Evolutionary conservation across 2,888 invertebrate genomes (phyloP), one percentile per base, ranked within the genome.

Genomic region (Microctonus aethiopoides): DNA sequence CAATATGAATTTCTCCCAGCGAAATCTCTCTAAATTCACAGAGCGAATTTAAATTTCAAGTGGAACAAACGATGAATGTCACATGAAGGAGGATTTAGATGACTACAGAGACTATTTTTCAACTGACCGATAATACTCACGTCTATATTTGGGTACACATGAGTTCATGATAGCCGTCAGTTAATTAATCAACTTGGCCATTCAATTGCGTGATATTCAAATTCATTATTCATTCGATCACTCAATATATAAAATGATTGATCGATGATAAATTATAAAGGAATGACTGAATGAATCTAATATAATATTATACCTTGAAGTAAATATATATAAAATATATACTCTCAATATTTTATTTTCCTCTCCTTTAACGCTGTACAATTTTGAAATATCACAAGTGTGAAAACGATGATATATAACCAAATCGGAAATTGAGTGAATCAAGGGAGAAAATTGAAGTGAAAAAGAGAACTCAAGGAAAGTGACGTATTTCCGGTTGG

Each of bases 401-500:
- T 16, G 56, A 56, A 2, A 10, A n/a, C 54, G 4, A 22, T 22
- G 26, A 29, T 13, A 29, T 56, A 56, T 29, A 56, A 56, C 24
- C 29, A 7, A 24, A n/a, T 10, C 22, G 56, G 56, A 56, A 56
- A 56, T 56, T 62, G 62, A 22, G 36, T 24, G 62, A 41, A 29
- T 29, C 32, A 57, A 5, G 29, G 13, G n/a, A 36, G 20, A 60
- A 39, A 39, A 39, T 39, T 39, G 56, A 26, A n/a, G 24, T 22
- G 56, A 26, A 29, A 16, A 11, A 29, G 56, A 56, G 56, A 29
- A 56, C 26, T 56, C 16, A 5, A 56, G n/a, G 56, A 29, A 56
- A 56, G 56, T 56, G 56, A 56, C 26, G 29, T 56, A 56, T 56
- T 56, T 56, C 56, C 56, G 24, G 29, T 56, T 29, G 29, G 51